Evolutionary conservation across 2,888 invertebrate species (phyloP).

Genomic region (Spatulosminthurus flaviceps): DNA sequence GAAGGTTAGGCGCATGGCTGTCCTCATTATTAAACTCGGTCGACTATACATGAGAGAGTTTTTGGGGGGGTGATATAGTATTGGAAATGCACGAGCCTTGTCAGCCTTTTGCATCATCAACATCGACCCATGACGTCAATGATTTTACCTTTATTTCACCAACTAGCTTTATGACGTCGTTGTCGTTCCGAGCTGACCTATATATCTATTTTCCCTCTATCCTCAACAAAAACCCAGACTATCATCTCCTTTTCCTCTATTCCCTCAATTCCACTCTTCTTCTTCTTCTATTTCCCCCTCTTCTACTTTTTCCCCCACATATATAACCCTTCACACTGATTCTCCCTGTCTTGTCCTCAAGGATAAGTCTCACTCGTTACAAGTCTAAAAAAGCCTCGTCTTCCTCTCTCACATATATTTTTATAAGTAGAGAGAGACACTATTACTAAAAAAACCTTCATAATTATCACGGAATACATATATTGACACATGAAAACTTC

Average conservation of each 20-base stretch:
- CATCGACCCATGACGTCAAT: slow-evolving; percentile 62
- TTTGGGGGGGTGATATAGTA: slow-evolving; percentile 9
- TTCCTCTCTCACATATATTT: no score
- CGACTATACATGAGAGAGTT: slow-evolving; percentile 23
- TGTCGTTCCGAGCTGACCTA: slow-evolving; percentile 38
- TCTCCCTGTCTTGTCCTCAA: no score
- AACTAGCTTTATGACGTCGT: slow-evolving; percentile 57
- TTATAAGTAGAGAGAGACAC: no score
- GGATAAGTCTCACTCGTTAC: no score
- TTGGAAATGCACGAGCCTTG: slow-evolving; percentile 49
- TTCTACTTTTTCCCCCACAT: no score
- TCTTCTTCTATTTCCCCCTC: no score
- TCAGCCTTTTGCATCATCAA: slow-evolving; percentile 56
- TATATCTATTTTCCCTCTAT: slow-evolving; percentile 1
- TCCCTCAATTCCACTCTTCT: background rate
- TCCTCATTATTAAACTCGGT: slow-evolving; percentile 52
- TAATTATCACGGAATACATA: no score
- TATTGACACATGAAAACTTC: background rate
- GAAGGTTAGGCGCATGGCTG: slow-evolving; percentile 54
- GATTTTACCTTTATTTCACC: slow-evolving; percentile 47
- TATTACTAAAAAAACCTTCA: no score
- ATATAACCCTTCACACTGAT: no score
- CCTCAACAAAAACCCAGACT: no score
- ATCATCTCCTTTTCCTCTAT: no score
- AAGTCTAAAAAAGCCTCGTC: no score